Base-by-base conservation (phyloP, 53 echinoderm and acorn worm species). In the Temnopleurus reevesii region DNA sequence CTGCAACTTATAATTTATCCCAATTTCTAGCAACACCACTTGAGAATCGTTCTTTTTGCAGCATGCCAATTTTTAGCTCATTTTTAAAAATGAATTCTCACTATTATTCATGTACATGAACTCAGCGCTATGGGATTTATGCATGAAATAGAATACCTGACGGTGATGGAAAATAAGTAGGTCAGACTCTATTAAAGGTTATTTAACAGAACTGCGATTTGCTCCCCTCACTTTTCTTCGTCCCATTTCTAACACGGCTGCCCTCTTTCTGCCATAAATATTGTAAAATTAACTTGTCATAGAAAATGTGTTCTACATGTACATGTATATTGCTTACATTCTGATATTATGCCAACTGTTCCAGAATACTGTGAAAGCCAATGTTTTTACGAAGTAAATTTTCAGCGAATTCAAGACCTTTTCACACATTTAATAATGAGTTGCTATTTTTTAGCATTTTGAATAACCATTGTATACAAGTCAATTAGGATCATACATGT, bases 81-180 rank as follows among this genome's bases (percentile, higher is more conserved):
- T 56, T 19, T n/a, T 12, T 49, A 49, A 15, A 9, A 49, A 15
- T 15, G 49, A 9, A 49, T 49, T 55, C 18, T 21, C 21, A 4
- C 55, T 18, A 33, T 5, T 33, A 63, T 33, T 63, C 33, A 17
- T 30, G 63, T 17, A 63, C 31, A 31, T 30, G 8, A 1, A 34
- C 8, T 18, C 18, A 17, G 4, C 18, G 18, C 13, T 12, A 18
- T 63, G 33, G 17, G 63, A 34, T 17, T 41, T n/a, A 8, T 38
- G 71, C 71, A 71, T 71, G 71, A 71, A 71, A 41, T 38, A 41
- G 65, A 71, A 38, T n/a, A 41, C 71, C 41, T 71, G 71, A 35
- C 35, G 65, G n/a, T n/a, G 21, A 23, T 71, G 71, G 71, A n/a
- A n/a, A n/a, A 41, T 17, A 66, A 19, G 18, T 41, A 71, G 43